phyloP scores from a whole-genome alignment of 53 echinoderm and acorn worm species.

The Apostichopus leukothele region DNA sequence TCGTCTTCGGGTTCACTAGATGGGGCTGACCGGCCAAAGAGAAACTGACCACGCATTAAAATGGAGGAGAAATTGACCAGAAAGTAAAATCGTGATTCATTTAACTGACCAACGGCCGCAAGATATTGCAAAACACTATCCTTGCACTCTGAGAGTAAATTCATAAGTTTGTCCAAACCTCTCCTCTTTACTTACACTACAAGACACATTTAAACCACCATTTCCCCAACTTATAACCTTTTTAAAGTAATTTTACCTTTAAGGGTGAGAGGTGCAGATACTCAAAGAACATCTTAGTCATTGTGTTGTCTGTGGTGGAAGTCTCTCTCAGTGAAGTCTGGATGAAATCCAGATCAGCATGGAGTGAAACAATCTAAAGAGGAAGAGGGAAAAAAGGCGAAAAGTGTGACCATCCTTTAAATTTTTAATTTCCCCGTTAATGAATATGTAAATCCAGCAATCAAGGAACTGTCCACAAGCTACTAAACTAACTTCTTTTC shows the following conservation, averaged over 20 bases:
- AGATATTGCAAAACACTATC: no score
- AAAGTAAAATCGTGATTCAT: neutral
- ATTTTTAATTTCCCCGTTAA: no score
- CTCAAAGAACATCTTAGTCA: slow-evolving; percentile 83
- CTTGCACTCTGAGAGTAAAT: no score
- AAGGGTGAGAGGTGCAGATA: slow-evolving; percentile 91
- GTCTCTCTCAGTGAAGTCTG: slow-evolving; percentile 71
- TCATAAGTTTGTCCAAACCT: no score
- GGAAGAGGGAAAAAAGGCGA: no score
- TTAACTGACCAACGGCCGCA: no score
- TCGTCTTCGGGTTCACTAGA: slow-evolving; percentile 54
- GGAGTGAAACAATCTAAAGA: slow-evolving; percentile 67
- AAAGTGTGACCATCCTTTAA: no score
- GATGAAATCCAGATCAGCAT: slow-evolving; percentile 73
- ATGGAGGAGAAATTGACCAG: neutral
- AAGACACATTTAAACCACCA: no score
- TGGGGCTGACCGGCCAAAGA: slow-evolving; percentile 95
- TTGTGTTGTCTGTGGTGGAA: slow-evolving; percentile 55
- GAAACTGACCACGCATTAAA: slow-evolving; percentile 78
- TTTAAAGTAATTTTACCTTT: slow-evolving; percentile 59
- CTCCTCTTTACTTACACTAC: no score
- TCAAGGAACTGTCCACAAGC: no score
- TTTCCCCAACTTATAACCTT: neutral
- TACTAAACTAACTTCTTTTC: no score
- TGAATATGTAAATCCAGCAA: no score